These are phyloP conservation scores for Anastatus disparis DNA, from an alignment of 1,140 invertebrate species.

Conservation along the genomic window DNA sequence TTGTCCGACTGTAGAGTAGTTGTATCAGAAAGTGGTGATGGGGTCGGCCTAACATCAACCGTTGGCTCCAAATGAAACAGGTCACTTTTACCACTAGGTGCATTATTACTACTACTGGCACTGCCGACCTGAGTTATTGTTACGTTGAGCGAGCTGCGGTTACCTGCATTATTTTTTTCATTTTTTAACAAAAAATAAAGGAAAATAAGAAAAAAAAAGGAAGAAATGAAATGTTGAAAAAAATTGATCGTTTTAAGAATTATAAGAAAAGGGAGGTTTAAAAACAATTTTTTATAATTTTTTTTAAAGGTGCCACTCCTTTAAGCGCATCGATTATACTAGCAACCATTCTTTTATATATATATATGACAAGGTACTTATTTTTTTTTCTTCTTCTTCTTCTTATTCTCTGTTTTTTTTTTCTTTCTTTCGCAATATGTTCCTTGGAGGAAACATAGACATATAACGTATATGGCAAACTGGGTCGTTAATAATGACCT, in stretches of 20 bases:
- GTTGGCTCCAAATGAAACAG: constrained; percentile 57
- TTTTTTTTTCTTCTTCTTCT: too few relatives aligned
- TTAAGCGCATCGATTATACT: not conserved
- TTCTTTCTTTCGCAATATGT: not conserved
- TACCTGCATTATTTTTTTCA: constrained; percentile 48
- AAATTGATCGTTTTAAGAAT: too few relatives aligned
- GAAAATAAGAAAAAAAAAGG: not conserved
- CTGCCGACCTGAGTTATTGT: constrained; percentile 60
- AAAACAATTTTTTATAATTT: too few relatives aligned
- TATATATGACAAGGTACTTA: too few relatives aligned
- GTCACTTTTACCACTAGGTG: constrained; percentile 48
- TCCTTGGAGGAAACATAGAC: not conserved
- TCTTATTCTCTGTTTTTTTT: not conserved
- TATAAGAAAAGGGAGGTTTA: too few relatives aligned
- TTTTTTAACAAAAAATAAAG: too few relatives aligned
- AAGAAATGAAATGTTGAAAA: too few relatives aligned
- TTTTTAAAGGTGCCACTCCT: too few relatives aligned
- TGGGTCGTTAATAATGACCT: constrained; percentile 34
- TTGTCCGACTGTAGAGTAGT: constrained; percentile 60
- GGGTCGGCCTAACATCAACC: constrained; percentile 53
- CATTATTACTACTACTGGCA: constrained; percentile 45
- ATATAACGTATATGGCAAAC: not conserved
- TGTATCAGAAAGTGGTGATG: constrained; percentile 59
- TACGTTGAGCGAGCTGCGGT: constrained; percentile 60
- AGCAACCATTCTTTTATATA: not conserved